Percentiles rank a stretch among this genome's conserved stretches.
Conservation (phyloP, 2,888 invertebrate genomes). For the Aspidiotus rigidus region DNA sequence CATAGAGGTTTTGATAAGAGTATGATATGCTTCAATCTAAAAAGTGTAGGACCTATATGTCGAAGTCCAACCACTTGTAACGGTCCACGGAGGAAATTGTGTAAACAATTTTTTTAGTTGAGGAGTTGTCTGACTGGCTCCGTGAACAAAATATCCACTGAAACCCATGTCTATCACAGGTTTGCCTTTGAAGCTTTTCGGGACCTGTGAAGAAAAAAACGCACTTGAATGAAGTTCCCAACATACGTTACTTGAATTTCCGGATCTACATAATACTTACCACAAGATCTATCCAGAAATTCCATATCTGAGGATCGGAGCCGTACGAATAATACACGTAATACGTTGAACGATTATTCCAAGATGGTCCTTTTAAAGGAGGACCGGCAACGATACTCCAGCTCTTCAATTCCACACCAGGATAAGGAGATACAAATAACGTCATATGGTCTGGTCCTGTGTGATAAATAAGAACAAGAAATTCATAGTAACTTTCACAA, state of each 20-base stretch:
- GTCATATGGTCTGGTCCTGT: constrained; percentile 60
- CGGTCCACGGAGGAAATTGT: constrained; percentile 57
- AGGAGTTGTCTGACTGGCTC: constrained; percentile 47
- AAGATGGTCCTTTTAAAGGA: constrained; percentile 50
- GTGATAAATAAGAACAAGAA: too few relatives aligned
- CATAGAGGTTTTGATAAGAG: too few relatives aligned
- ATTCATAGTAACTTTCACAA: too few relatives aligned
- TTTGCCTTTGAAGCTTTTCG: constrained; percentile 39
- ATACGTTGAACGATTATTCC: constrained; percentile 53
- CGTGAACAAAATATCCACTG: constrained; percentile 54
- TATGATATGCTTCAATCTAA: constrained; percentile 40
- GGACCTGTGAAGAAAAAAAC: background rate
- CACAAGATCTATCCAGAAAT: constrained; percentile 53
- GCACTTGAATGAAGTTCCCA: background rate
- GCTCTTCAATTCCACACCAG: constrained; percentile 48
- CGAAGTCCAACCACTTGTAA: constrained; percentile 60
- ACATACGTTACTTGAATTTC: background rate
- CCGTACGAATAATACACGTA: constrained; percentile 61
- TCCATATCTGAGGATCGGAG: constrained; percentile 49
- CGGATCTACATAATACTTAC: constrained; percentile 39
- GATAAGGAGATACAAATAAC: constrained; percentile 53
- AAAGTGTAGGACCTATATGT: constrained; percentile 56
- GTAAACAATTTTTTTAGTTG: constrained; percentile 49
- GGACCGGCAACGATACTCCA: constrained; percentile 53
- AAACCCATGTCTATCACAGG: constrained; percentile 51